Evolutionary conservation across 2,797 vertebrate species (phyloP).

Genomic region (Anabacerthia variegaticeps): DNA sequence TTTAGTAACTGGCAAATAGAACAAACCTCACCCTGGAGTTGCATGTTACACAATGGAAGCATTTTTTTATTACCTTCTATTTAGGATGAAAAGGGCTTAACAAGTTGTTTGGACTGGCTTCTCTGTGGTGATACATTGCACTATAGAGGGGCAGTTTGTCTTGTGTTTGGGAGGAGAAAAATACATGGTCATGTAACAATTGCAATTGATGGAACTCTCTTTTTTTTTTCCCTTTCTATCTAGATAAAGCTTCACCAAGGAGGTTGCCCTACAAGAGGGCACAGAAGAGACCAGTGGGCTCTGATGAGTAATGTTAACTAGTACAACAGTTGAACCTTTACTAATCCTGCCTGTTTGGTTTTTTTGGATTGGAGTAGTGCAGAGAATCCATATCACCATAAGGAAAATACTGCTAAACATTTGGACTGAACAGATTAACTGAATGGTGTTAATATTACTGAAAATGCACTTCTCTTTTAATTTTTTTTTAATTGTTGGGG

Average conservation of each 20-base stretch:
- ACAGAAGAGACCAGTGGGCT: conserved; percentile 95
- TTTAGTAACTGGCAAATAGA: neutral
- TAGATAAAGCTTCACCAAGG: conserved; percentile 95
- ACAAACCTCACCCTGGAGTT: neutral
- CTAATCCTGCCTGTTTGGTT: conserved; percentile 73
- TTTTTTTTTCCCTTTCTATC: neutral
- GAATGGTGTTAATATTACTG: conserved; percentile 74
- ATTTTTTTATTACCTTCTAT: neutral
- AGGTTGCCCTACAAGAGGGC: conserved; percentile 93
- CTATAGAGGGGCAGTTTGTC: neutral
- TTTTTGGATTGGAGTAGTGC: conserved; percentile 74
- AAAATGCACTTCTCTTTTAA: conserved; percentile 73
- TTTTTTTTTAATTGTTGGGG: conserved; percentile 50
- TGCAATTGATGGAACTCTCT: neutral
- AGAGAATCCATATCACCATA: conserved; percentile 74
- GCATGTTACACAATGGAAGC: neutral
- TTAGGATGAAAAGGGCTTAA: neutral
- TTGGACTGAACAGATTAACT: conserved; percentile 76
- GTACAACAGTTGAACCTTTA: conserved; percentile 71
- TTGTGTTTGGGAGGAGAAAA: neutral
- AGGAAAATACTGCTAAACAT: conserved; percentile 70
- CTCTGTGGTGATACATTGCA: neutral
- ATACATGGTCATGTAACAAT: neutral
- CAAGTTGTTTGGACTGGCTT: neutral
- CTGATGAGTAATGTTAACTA: conserved; percentile 87